Conservation (phyloP, 2,797 vertebrate genomes). For the Chromis chromis region DNA sequence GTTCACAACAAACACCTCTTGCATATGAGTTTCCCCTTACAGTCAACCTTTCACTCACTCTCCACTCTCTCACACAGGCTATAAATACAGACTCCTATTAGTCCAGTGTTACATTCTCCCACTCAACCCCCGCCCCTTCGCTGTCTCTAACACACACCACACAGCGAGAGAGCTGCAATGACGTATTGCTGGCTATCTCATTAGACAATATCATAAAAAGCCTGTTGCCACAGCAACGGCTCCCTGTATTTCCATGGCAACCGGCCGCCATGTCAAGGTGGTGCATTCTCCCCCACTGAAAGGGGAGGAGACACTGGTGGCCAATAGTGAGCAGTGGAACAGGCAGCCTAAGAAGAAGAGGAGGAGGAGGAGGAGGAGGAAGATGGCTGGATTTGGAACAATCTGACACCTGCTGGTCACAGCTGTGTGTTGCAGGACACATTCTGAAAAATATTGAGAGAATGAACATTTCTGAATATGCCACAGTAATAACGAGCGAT, state of each 20-base stretch:
- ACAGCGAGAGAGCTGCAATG: constrained; percentile 70
- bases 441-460: constrained; percentile 57
- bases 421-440: constrained; percentile 64
- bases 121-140: constrained; percentile 55
- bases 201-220: constrained; percentile 82
- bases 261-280: constrained; percentile 74
- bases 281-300: constrained; percentile 60
- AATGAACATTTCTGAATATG: background rate
- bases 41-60: constrained; percentile 59
- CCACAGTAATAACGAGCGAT: background rate
- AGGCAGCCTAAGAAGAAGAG: constrained; percentile 30
- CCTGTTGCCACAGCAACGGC: constrained; percentile 78
- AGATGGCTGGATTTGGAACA: constrained; percentile 36
- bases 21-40: constrained; percentile 31
- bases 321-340: constrained; percentile 57
- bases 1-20: constrained; percentile 9
- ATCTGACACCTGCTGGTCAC: constrained; percentile 80
- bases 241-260: constrained; percentile 79
- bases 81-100: constrained; percentile 75
- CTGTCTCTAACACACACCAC: constrained; percentile 48
- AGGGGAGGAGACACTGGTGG: constrained; percentile 56
- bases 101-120: constrained; percentile 74
- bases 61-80: constrained; percentile 59
- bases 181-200: constrained; percentile 76
- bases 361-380: constrained; percentile 36